phyloP scores from a whole-genome alignment of 2,113 vertebrate species.

The Bos taurus region ARS-UCD2.0 NC_037348.1:3558001-3558500 shows the following conservation, averaged over 20 bases:
- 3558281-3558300: background rate
- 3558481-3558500: fast-evolving
- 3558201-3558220: background rate
- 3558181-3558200: background rate
- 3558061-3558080: background rate
- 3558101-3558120: background rate
- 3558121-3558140: background rate
- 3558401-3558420: background rate
- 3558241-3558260: background rate
- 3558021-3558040: background rate
- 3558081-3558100: background rate
- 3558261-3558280: background rate
- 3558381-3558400: background rate
- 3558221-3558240: background rate
- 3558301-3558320: background rate
- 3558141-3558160: background rate
- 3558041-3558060: background rate
- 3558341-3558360: background rate
- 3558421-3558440: background rate
- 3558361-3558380: background rate
- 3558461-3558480: background rate
- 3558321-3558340: background rate
- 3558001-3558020: background rate
- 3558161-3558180: background rate
- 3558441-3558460: background rate